phyloP scores from a whole-genome alignment of 2,113 vertebrate genomes.

The Rhea americana region DNA sequence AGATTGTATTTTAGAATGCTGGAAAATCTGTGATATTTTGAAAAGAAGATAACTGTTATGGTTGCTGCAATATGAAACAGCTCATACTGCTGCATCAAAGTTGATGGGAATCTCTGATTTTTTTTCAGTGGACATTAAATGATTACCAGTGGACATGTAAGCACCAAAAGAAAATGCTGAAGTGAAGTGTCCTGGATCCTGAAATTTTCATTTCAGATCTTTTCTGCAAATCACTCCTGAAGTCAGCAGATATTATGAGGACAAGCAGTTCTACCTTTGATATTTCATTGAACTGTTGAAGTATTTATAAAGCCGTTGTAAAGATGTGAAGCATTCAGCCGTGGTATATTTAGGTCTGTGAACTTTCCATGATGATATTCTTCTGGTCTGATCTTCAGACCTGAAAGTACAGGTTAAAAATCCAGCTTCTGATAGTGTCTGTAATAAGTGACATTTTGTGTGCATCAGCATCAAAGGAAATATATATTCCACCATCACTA shows the following conservation, averaged over 20 bases:
- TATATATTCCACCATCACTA: neutral
- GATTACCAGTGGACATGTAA: neutral
- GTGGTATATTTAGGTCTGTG: neutral
- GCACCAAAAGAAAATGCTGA: neutral
- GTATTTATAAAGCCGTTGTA: neutral
- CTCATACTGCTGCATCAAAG: neutral
- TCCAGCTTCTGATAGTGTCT: neutral
- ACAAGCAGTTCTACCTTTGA: neutral
- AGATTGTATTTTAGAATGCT: rapidly evolving
- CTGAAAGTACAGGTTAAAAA: neutral
- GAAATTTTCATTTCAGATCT: neutral
- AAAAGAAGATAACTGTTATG: neutral
- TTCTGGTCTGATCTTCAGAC: neutral
- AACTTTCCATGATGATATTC: neutral
- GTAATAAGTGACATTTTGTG: neutral
- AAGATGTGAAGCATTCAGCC: neutral
- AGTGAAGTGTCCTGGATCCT: neutral
- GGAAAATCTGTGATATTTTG: neutral
- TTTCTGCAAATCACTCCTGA: neutral
- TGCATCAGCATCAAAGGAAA: neutral
- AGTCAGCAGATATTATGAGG: neutral
- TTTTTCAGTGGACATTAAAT: neutral
- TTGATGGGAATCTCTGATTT: neutral
- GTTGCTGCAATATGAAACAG: neutral
- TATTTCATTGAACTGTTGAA: neutral